Evolutionary conservation across 2,797 vertebrate species (phyloP).

Genomic region (Nyctibius grandis): DNA sequence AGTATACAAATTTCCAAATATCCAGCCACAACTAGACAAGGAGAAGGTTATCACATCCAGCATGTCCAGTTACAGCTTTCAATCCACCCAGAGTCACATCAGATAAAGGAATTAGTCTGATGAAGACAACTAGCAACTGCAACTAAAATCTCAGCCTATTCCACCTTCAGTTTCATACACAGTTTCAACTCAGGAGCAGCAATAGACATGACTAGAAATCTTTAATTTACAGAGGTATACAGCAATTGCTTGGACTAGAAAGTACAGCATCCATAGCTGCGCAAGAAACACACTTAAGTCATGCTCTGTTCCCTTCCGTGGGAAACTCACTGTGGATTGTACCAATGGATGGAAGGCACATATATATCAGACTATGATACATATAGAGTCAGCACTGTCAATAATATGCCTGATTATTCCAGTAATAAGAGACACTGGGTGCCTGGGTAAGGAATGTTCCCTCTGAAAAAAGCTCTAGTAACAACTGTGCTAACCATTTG

Average conservation of each 20-base stretch:
- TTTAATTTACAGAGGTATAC: background rate
- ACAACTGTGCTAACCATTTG: background rate
- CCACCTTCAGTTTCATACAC: background rate
- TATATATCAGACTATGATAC: accelerated
- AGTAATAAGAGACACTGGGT: accelerated
- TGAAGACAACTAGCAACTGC: background rate
- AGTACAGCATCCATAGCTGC: background rate
- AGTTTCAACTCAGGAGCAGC: background rate
- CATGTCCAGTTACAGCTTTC: background rate
- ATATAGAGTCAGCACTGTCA: accelerated
- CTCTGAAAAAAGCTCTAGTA: background rate
- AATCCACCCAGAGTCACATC: background rate
- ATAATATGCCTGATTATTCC: background rate
- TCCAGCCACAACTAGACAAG: background rate
- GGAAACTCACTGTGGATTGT: too few relatives aligned
- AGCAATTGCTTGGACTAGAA: background rate
- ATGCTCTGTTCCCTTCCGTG: accelerated
- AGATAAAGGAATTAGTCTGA: background rate
- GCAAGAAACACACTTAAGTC: background rate
- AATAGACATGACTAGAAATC: background rate
- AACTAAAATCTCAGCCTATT: background rate
- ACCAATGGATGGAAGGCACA: accelerated
- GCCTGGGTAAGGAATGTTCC: background rate
- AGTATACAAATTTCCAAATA: background rate
- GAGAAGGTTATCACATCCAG: background rate